phyloP scores from a whole-genome alignment of 2,113 vertebrate genomes.

The Phrynocephalus versicolor region DNA sequence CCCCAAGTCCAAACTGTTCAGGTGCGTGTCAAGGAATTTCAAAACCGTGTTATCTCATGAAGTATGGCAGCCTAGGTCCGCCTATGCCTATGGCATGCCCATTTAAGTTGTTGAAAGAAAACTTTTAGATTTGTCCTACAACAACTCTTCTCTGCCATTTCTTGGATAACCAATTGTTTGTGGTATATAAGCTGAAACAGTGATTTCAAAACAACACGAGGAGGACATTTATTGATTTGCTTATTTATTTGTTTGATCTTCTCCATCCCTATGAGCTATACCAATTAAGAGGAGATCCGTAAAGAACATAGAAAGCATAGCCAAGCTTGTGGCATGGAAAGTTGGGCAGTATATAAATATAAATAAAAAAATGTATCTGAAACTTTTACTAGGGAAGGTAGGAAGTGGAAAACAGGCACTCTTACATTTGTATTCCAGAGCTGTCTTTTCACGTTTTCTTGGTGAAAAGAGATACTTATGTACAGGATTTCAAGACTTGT shows the following conservation, averaged over 20 bases:
- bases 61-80: conserved; percentile 20
- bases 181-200: neutral
- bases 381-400: neutral
- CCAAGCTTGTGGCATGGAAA: too few species aligned
- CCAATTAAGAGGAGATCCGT: neutral
- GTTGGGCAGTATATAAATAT: too few species aligned
- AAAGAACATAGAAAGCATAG: neutral
- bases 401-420: too few species aligned
- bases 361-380: too few species aligned
- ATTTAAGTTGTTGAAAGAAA: conserved; percentile 15
- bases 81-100: neutral
- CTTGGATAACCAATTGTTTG: conserved; percentile 35
- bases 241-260: too few species aligned
- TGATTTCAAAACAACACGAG: neutral
- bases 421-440: neutral
- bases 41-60: neutral
- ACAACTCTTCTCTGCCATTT: conserved; percentile 9
- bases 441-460: neutral
- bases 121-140: conserved; percentile 14
- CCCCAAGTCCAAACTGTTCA: conserved; percentile 97
- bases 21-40: conserved; percentile 76
- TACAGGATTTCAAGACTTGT: neutral
- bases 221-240: too few species aligned
- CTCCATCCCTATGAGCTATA: neutral
- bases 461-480: neutral